Base-by-base conservation (phyloP, 2,113 vertebrate genomes). In the Gobius niger region DNA sequence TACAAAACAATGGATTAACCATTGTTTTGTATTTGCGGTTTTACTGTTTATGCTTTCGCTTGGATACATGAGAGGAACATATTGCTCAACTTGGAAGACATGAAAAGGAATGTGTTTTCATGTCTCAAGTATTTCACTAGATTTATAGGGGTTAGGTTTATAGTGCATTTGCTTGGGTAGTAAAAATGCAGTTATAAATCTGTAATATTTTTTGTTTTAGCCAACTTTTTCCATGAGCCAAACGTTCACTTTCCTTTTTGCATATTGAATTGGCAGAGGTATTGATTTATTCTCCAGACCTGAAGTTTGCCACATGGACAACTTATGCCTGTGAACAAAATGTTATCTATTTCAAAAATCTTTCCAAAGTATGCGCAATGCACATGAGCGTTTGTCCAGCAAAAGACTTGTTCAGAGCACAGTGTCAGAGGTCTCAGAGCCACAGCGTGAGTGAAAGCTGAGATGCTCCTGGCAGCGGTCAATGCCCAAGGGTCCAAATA, bases 401-500 rank as follows among this genome's bases (percentile, higher is more conserved):
- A 49, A 15, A 51, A 7, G 50, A 51, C 14, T 0, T 47, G 13
- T 40, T 60, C 18, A 11, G 34, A 8, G 18, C 50, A 50, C 15
- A 8, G 14, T 34, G 13, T n/a, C 42, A 63, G 44, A 3, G 16
- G 47, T 47, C 16, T 47, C 16, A 62, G 70, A 73, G 63, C 54
- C 0, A 15, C 54, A 53, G 46, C 56, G 50, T 54, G 41, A 65
- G 67, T 75, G 70, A 77, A 70, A 75, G 13, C 12, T n/a, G 47
- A 74, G 57, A 65, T 47, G 15, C 49, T 76, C 54, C 34, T 53
- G 19, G 54, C 9, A 42, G 44, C 6, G 11, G 52, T 41, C 41
- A 67, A 63, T 62, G 34, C 56, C 18, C 15, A 67, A 44, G 61
- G 41, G 59, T 68, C 49, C 70, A 74, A 46, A 73, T 67, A 57